Conservation (phyloP, 2,888 invertebrate genomes). For the Drosophila koepferae region DNA sequence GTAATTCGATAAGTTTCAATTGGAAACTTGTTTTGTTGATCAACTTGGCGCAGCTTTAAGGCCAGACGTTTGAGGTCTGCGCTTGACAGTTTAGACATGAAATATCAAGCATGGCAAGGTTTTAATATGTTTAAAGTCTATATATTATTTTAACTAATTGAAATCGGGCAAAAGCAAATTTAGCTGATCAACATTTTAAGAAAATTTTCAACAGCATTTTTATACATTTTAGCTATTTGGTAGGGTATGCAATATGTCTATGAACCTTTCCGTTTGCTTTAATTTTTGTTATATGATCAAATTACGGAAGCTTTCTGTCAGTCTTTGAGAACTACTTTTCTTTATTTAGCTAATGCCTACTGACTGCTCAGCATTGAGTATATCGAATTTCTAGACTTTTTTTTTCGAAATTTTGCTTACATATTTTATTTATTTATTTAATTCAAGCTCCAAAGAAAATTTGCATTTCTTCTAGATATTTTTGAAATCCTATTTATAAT, state of each 20-base stretch:
- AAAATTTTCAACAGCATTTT: neutral
- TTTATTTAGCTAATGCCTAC: neutral
- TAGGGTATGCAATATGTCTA: neutral
- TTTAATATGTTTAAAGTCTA: conserved; percentile 15
- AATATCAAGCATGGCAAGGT: conserved; percentile 39
- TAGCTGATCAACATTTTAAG: neutral
- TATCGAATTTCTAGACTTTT: neutral
- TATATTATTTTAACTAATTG: conserved; percentile 23
- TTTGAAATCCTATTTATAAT: no score
- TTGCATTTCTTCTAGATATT: no score
- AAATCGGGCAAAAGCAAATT: neutral
- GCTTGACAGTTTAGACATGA: conserved; percentile 27
- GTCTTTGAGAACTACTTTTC: neutral
- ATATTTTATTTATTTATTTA: no score
- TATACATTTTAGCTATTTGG: neutral
- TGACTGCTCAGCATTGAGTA: neutral
- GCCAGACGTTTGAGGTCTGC: conserved; percentile 35
- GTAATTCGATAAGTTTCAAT: conserved; percentile 56
- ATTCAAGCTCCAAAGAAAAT: no score
- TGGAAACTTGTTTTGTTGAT: conserved; percentile 67
- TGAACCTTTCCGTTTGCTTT: neutral
- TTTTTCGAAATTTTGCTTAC: neutral
- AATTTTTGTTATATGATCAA: neutral
- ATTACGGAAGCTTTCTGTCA: neutral
- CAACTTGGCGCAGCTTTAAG: conserved; percentile 59